Evolutionary conservation across 2,113 vertebrate genomes (phyloP).

Genomic region (Tupaia chinensis): DNA sequence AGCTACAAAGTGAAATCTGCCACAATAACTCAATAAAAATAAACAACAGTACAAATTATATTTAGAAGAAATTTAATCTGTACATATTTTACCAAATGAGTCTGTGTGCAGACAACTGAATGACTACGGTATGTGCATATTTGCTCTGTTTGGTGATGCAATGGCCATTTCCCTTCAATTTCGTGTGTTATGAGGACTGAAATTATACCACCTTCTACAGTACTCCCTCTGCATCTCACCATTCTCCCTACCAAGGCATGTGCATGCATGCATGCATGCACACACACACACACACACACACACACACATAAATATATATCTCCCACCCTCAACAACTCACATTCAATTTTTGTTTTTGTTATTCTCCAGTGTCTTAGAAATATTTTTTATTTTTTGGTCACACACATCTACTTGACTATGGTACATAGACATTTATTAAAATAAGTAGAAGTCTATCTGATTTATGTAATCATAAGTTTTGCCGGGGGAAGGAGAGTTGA

Average conservation of each 20-base stretch:
- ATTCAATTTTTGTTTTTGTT: neutral
- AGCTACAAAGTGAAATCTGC: neutral
- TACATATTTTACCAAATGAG: neutral
- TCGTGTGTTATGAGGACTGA: neutral
- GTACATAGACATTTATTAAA: slow-evolving; percentile 3
- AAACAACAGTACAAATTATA: neutral
- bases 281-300: fast-evolving
- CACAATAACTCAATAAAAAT: neutral
- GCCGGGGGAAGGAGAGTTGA: neutral
- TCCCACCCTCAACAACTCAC: neutral
- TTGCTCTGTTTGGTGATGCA: neutral
- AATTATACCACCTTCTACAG: neutral
- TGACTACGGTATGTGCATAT: neutral
- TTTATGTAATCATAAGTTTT: neutral
- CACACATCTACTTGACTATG: neutral
- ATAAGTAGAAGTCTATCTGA: neutral
- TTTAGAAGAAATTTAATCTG: neutral
- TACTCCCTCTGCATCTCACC: neutral
- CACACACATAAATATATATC: fast-evolving
- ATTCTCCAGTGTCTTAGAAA: neutral
- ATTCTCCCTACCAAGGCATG: neutral
- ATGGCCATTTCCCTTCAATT: neutral
- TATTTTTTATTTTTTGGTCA: neutral
- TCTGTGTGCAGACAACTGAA: neutral
- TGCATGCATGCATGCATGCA: neutral